phyloP scores from a whole-genome alignment of 2,113 vertebrate genomes.

The Phrynosoma platyrhinos region DNA sequence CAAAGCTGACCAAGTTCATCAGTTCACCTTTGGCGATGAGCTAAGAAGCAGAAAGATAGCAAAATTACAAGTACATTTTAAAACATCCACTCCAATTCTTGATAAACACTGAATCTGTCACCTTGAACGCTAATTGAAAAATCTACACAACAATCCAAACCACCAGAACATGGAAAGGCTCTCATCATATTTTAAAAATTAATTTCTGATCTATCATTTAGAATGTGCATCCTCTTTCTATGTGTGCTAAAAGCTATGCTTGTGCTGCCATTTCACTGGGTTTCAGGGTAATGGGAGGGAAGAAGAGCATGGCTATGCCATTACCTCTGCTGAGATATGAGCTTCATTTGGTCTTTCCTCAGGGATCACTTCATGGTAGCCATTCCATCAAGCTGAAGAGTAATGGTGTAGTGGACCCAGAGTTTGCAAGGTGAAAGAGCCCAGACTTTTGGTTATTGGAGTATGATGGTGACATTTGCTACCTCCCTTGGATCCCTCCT shows the following conservation, averaged over 20 bases:
- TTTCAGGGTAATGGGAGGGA: background rate
- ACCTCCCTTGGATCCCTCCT: too few species aligned
- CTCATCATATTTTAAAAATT: background rate
- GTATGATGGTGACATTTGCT: too few species aligned
- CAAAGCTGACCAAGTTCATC: background rate
- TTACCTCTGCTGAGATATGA: background rate
- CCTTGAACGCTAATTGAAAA: background rate
- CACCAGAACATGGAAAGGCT: background rate
- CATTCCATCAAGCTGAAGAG: background rate
- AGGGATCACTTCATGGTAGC: background rate
- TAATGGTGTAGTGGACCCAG: background rate
- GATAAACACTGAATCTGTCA: too few species aligned
- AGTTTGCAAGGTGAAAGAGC: too few species aligned
- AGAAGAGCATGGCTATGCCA: background rate
- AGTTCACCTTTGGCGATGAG: background rate
- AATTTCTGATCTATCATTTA: background rate
- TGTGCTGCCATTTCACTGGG: background rate
- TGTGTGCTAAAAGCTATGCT: background rate
- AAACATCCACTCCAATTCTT: too few species aligned
- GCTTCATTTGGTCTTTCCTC: background rate
- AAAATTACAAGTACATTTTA: background rate
- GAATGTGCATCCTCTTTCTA: background rate
- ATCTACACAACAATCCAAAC: background rate
- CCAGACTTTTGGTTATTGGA: too few species aligned
- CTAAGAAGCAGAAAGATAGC: background rate